Evolutionary conservation across 2,113 vertebrate species (phyloP).

Genomic region (Python bivittatus): DNA sequence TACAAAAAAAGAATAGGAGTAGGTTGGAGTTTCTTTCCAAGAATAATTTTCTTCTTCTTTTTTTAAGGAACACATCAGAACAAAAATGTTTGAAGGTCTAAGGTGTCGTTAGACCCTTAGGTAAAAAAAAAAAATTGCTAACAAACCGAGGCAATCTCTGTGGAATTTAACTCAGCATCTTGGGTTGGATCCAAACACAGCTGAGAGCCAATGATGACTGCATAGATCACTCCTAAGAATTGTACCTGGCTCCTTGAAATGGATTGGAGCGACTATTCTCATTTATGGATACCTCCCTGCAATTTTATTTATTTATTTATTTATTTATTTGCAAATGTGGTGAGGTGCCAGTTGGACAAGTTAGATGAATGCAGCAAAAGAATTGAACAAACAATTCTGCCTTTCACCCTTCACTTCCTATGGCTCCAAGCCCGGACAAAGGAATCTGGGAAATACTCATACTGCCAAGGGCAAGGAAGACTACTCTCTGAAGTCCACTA

Average conservation of each 20-base stretch:
- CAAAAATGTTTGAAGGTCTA: neutral
- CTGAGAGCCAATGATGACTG: constrained; percentile 16
- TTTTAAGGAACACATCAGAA: neutral
- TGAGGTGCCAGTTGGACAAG: constrained; percentile 23
- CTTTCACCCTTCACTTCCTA: constrained; percentile 32
- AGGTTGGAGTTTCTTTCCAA: no score
- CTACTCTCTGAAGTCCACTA: constrained; percentile 28
- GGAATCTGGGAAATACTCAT: constrained; percentile 47
- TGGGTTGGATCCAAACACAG: neutral
- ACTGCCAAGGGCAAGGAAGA: constrained; percentile 29
- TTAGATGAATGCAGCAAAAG: constrained; percentile 45
- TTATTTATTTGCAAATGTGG: constrained; percentile 18
- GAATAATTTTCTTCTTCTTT: no score
- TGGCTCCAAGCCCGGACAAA: constrained; percentile 39
- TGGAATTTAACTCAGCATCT: neutral
- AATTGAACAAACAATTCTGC: constrained; percentile 21
- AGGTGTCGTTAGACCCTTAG: neutral
- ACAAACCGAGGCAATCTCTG: neutral
- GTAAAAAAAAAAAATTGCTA: neutral
- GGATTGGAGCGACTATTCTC: constrained; percentile 19
- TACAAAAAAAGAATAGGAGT: neutral
- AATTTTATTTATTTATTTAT: neutral
- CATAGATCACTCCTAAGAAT: constrained; percentile 52
- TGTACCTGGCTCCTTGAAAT: constrained; percentile 29
- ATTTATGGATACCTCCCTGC: constrained; percentile 20